Percentiles rank a stretch among this genome's conserved stretches.
Conservation (phyloP, 2,797 vertebrate species). For the Podargus strigoides region DNA sequence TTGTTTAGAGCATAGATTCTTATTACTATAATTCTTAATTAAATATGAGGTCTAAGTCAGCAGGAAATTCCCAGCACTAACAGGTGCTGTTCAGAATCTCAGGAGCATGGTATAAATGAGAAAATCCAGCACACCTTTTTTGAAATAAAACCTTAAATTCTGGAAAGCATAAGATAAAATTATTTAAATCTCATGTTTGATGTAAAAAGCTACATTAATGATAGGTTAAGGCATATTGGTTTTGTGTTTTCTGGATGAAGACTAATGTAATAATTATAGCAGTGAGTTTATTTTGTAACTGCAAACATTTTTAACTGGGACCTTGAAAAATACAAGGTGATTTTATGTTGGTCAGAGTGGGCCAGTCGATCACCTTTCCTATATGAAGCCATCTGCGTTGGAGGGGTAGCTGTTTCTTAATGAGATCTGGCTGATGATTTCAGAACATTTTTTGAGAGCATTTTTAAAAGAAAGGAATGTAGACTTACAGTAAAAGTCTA, state of each 20-base stretch:
- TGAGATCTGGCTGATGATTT: neutral
- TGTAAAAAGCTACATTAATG: neutral
- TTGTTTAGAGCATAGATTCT: neutral
- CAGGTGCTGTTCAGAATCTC: neutral
- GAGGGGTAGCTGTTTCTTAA: neutral
- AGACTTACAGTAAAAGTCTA: neutral
- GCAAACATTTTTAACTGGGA: neutral
- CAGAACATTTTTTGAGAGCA: neutral
- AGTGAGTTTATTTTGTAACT: neutral
- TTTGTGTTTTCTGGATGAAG: neutral
- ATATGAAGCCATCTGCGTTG: neutral
- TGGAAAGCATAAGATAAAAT: neutral
- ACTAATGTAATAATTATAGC: neutral
- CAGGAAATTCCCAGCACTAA: neutral
- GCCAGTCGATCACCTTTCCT: neutral
- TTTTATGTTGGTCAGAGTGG: neutral
- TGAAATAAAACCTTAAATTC: neutral
- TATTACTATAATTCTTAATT: neutral
- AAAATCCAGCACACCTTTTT: neutral
- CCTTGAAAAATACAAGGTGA: neutral
- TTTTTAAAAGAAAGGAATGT: neutral
- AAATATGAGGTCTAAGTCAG: conserved; percentile 7
- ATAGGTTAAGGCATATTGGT: neutral
- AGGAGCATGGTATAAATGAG: neutral
- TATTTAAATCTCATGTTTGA: neutral